Evolutionary conservation across 1,140 invertebrate genomes (phyloP), one percentile per base, ranked within the genome.

Genomic region (Drosophila equinoxialis): DNA sequence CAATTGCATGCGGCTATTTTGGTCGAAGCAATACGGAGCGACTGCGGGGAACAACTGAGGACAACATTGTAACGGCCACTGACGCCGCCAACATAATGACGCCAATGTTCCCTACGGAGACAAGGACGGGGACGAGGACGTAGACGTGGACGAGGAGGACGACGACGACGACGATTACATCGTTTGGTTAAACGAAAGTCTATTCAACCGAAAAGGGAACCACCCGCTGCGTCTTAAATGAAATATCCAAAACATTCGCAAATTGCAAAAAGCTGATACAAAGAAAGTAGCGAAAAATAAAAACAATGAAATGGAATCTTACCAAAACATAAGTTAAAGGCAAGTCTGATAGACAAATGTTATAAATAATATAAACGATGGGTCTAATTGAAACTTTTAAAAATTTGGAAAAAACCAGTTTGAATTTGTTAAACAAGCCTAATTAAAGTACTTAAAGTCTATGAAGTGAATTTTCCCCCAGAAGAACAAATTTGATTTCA

Each of bases 1-100:
- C 45, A 51, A 51, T 51, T 51, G 45, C 45, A 51, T 51, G 45
- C 45, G 45, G 45, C 45, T 51, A 51, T 51, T 51, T 51, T 51
- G 45, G 45, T 51, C 45, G 45, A 23, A 23, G 20, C 45, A 17
- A 48, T 20, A 51, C 7, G 17, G 20, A 20, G 45, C 17, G 8
- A 23, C 20, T 20, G n/a, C 20, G 23, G 45, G 8, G 17, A 51
- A 0, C 17, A 23, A 51, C 45, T 51, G 17, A 11, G 45, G 45
- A 51, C 45, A 23, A 51, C 45, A 51, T 51, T 51, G 45, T 51
- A 23, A n/a, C 45, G 20, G 45, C 17, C 45, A 51, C 7, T 51
- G 45, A 51, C 45, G 45, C 45, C 45, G 45, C 8, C 45, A 51
- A 23, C 45, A 20, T 51, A 51, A 51, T 51, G 45, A 51, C 20